Conservation (phyloP, 2,113 vertebrate genomes). For the Ictalurus punctatus region DNA sequence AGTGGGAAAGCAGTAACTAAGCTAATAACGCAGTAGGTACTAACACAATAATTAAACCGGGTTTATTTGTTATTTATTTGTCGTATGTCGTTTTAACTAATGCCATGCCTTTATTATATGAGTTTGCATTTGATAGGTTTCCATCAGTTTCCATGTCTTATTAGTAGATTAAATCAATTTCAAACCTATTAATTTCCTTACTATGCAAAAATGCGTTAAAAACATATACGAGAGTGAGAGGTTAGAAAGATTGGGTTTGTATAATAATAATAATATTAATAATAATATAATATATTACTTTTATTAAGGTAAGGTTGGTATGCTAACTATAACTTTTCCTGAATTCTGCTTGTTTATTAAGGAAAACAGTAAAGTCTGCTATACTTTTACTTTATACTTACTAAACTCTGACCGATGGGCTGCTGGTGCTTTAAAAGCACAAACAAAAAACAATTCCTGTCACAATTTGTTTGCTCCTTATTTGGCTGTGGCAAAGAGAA, state of each 20-base stretch:
- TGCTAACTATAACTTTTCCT: neutral
- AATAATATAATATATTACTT: neutral
- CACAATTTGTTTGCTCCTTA: slow-evolving; percentile 25
- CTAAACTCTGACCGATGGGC: neutral
- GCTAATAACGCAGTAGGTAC: neutral
- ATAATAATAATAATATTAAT: neutral
- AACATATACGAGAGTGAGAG: neutral
- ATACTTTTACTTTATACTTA: neutral
- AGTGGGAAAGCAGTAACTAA: neutral
- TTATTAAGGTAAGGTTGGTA: neutral
- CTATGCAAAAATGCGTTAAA: neutral
- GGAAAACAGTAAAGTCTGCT: neutral
- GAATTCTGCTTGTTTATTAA: neutral
- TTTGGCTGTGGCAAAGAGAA: slow-evolving; percentile 31
- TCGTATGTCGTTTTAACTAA: neutral
- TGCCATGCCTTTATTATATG: neutral
- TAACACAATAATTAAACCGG: neutral
- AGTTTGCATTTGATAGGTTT: neutral
- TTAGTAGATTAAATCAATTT: neutral
- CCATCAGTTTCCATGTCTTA: neutral
- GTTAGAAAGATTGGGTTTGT: neutral
- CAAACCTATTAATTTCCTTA: neutral
- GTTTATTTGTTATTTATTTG: neutral
- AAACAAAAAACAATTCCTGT: neutral
- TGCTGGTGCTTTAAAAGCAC: neutral